Conservation (phyloP, 1,140 invertebrate genomes). For the Hylaeus volcanicus region DNA sequence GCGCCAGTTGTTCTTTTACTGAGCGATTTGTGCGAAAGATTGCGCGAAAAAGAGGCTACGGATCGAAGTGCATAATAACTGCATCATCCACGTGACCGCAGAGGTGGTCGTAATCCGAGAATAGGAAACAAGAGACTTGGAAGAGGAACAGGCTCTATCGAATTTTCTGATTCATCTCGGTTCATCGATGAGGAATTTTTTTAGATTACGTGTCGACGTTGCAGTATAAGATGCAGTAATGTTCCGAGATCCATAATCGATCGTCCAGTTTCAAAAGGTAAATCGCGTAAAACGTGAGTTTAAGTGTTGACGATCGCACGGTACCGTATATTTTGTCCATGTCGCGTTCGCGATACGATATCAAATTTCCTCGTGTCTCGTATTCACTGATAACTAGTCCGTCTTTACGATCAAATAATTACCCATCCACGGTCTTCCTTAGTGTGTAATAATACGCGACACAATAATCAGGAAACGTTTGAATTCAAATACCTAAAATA, state of each 20-base stretch:
- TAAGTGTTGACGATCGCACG: conserved; percentile 5
- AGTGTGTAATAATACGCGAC: too few relatives aligned
- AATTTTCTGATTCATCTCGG: conserved; percentile 5
- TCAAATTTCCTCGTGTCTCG: conserved; percentile 9
- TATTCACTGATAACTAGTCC: not conserved
- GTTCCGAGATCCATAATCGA: conserved; percentile 1
- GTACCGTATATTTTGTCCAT: conserved; percentile 5
- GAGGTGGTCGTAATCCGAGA: not conserved
- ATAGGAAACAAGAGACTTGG: not conserved
- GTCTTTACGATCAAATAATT: not conserved
- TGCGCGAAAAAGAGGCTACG: not conserved
- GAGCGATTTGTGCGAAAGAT: not conserved
- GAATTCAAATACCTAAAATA: too few relatives aligned
- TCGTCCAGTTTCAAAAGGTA: not conserved
- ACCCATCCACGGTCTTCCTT: not conserved
- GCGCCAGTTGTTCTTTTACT: not conserved
- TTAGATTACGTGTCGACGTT: too few relatives aligned
- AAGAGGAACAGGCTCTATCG: not conserved
- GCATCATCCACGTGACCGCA: conserved; percentile 8
- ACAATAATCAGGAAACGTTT: not conserved
- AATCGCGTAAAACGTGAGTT: not conserved
- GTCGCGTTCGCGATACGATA: not conserved
- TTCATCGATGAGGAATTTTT: too few relatives aligned
- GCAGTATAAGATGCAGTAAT: too few relatives aligned
- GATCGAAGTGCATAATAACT: not conserved